Conservation (phyloP, 1,140 invertebrate genomes). For the Acromyrmex heyeri region DNA sequence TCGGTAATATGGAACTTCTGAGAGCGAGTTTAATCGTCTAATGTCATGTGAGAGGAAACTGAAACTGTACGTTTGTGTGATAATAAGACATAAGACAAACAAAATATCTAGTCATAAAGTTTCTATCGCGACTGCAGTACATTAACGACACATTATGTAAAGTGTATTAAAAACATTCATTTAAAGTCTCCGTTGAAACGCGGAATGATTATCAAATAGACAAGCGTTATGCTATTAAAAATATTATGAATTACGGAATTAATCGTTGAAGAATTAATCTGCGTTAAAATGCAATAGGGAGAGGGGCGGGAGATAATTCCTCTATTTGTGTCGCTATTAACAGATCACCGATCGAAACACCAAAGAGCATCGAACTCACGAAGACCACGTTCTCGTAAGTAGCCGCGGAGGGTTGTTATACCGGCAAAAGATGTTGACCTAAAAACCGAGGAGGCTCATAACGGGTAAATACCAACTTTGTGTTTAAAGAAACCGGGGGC, state of each 20-base stretch:
- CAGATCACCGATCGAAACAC: background rate
- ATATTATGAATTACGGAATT: background rate
- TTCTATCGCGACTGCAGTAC: background rate
- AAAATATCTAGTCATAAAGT: constrained; percentile 21
- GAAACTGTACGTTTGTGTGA: background rate
- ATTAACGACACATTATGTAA: background rate
- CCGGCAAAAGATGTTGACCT: constrained; percentile 55
- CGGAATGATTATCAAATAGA: background rate
- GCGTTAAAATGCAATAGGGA: background rate
- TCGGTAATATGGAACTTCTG: constrained; percentile 30
- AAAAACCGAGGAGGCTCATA: constrained; percentile 53
- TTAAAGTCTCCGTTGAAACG: background rate
- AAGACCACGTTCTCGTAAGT: constrained; percentile 6
- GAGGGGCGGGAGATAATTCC: background rate
- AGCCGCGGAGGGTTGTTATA: constrained; percentile 7
- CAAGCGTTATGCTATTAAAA: background rate
- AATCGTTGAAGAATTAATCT: background rate
- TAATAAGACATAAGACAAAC: constrained; percentile 47
- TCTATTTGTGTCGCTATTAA: background rate
- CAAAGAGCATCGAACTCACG: background rate
- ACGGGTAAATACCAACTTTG: constrained; percentile 59
- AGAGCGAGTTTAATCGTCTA: constrained; percentile 50
- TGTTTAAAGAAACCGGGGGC: constrained; percentile 3
- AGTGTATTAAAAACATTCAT: background rate
- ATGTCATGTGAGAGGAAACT: constrained; percentile 42